Evolutionary conservation across 2,113 vertebrate genomes (phyloP).

Genomic region (Nansenia antarctica): DNA sequence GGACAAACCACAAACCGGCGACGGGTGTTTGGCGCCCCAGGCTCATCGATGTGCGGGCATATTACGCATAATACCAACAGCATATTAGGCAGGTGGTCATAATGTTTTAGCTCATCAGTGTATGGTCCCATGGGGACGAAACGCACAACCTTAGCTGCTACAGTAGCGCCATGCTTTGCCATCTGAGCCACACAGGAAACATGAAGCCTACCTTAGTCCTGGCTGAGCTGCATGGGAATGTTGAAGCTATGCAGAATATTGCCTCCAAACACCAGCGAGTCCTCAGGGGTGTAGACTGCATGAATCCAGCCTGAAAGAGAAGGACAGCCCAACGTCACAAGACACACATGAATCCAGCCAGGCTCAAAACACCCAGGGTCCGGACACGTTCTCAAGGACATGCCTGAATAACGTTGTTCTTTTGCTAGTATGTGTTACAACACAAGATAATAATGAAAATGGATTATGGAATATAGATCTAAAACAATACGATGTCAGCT

Average conservation of each 20-base stretch:
- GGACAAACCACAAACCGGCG: no score
- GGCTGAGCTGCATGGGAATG: slow-evolving; percentile 97
- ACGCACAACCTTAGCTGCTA: no score
- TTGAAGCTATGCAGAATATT: slow-evolving; percentile 99
- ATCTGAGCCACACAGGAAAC: background rate
- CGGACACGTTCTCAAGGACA: background rate
- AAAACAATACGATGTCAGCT: slow-evolving; percentile 23
- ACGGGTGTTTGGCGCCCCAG: no score
- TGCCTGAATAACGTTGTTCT: background rate
- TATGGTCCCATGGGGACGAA: no score
- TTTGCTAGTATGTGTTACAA: background rate
- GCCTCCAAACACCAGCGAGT: slow-evolving; percentile 96
- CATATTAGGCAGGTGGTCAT: no score
- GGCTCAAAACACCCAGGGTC: background rate
- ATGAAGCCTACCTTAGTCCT: slow-evolving; percentile 91
- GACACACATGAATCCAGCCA: background rate
- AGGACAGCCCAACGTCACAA: background rate
- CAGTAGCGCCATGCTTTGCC: no score
- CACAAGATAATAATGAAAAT: background rate
- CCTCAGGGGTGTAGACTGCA: slow-evolving; percentile 94
- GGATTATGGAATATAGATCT: background rate
- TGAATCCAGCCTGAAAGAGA: slow-evolving; percentile 90
- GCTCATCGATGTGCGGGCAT: no score
- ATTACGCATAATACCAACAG: no score
- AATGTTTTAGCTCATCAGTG: no score